Evolutionary conservation across 2,113 vertebrate genomes (phyloP).

Genomic region (Xiphophorus maculatus): DNA sequence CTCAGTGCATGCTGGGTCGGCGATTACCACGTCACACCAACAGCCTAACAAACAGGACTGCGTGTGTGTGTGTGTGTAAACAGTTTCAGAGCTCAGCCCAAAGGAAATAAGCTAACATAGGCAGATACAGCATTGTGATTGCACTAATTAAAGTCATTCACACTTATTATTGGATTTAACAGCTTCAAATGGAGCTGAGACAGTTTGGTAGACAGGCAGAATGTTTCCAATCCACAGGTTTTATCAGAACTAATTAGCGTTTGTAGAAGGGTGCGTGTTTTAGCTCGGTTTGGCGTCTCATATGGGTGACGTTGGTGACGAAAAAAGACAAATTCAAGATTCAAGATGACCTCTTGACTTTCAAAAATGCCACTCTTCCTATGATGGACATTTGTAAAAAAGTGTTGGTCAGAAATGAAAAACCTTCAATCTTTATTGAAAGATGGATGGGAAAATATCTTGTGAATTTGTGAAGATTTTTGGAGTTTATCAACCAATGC

Average conservation of each 20-base stretch:
- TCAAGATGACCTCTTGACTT: not conserved
- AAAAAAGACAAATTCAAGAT: not conserved
- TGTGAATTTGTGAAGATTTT: not conserved
- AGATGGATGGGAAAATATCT: not conserved
- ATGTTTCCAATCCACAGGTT: constrained; percentile 40
- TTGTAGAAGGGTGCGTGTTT: constrained; percentile 43
- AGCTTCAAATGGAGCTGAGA: constrained; percentile 51
- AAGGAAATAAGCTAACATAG: constrained; percentile 49
- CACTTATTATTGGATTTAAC: constrained; percentile 66
- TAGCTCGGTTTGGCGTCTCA: constrained; percentile 13
- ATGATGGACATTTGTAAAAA: not conserved
- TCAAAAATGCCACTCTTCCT: not conserved
- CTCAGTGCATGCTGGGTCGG: constrained; percentile 83
- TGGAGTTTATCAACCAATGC: too few relatives aligned
- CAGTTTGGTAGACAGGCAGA: constrained; percentile 46
- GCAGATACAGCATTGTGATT: constrained; percentile 53
- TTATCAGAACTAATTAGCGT: constrained; percentile 56
- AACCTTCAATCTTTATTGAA: not conserved
- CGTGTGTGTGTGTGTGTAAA: constrained; percentile 47
- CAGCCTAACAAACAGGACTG: constrained; percentile 47
- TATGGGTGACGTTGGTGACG: not conserved
- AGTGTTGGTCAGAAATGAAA: not conserved
- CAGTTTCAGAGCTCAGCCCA: constrained; percentile 46
- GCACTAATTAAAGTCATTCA: constrained; percentile 73
- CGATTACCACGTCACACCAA: constrained; percentile 78